phyloP scores from a whole-genome alignment of 2,888 invertebrate genomes.

The Caenorhabditis uteleia region DNA sequence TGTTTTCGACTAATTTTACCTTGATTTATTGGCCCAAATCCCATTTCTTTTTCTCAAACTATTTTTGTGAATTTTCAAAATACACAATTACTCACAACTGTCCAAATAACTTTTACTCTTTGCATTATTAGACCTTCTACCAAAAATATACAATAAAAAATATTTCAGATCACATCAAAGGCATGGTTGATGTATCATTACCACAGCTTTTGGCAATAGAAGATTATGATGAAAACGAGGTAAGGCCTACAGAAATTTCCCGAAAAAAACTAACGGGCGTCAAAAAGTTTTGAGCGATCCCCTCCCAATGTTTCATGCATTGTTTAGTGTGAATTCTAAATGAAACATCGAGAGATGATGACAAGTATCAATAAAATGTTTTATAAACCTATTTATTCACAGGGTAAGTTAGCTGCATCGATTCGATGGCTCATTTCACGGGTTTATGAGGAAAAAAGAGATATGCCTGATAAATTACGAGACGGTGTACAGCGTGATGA shows the following conservation, averaged over 20 bases:
- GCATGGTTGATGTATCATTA: constrained; percentile 29
- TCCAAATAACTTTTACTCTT: no score
- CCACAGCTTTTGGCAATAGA: constrained; percentile 40
- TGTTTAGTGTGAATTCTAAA: constrained; percentile 24
- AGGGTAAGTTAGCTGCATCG: constrained; percentile 68
- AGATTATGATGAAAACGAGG: constrained; percentile 43
- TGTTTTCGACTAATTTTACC: neutral
- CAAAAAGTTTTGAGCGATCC: neutral
- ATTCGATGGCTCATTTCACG: constrained; percentile 67
- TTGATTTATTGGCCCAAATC: neutral
- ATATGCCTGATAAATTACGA: constrained; percentile 65
- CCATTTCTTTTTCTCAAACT: neutral
- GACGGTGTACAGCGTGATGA: constrained; percentile 59
- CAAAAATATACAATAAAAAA: no score
- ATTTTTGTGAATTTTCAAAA: neutral
- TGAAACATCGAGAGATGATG: constrained; percentile 14
- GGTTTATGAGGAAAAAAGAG: constrained; percentile 60
- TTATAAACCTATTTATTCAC: constrained; percentile 5
- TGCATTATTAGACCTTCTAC: no score
- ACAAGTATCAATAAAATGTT: neutral
- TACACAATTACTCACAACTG: no score
- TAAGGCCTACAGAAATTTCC: constrained; percentile 4
- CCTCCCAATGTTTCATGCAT: constrained; percentile 18
- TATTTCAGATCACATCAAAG: neutral
- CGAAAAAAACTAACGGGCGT: neutral